Evolutionary conservation across 2,888 invertebrate genomes (phyloP).

Genomic region (Nomada goodeniana): DNA sequence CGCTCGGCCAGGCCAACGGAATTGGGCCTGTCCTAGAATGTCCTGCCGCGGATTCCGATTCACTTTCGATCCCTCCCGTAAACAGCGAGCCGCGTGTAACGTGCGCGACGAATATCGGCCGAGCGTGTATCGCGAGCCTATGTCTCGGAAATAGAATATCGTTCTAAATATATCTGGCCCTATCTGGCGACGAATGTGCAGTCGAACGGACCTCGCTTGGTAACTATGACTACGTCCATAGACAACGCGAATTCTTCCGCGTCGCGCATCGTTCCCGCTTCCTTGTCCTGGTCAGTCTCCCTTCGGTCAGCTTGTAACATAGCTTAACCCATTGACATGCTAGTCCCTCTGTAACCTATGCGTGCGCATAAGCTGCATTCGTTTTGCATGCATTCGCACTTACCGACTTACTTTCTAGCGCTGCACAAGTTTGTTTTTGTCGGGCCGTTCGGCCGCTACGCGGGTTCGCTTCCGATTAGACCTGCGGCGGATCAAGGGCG

Average conservation of each 20-base stretch:
- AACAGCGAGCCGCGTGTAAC: constrained; percentile 18
- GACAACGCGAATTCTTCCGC: background rate
- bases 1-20: constrained; percentile 8
- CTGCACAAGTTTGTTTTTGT: too few species aligned
- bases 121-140: constrained; percentile 20
- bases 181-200: constrained; percentile 31
- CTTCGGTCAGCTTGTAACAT: too few species aligned
- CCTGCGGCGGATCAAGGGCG: too few species aligned
- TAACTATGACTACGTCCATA: constrained; percentile 26
- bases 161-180: constrained; percentile 33
- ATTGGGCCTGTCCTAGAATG: constrained; percentile 1
- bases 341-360: too few species aligned
- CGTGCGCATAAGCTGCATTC: too few species aligned
- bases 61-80: constrained; percentile 35
- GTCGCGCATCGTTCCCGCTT: background rate
- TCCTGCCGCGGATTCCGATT: constrained; percentile 20
- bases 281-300: background rate
- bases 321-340: too few species aligned
- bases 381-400: too few species aligned
- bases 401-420: too few species aligned
- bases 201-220: background rate
- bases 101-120: constrained; percentile 29
- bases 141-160: constrained; percentile 29
- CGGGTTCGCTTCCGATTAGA: too few species aligned
- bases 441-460: too few species aligned